Evolutionary conservation across 1,140 invertebrate species (phyloP).

Genomic region (Halyomorpha halys): DNA sequence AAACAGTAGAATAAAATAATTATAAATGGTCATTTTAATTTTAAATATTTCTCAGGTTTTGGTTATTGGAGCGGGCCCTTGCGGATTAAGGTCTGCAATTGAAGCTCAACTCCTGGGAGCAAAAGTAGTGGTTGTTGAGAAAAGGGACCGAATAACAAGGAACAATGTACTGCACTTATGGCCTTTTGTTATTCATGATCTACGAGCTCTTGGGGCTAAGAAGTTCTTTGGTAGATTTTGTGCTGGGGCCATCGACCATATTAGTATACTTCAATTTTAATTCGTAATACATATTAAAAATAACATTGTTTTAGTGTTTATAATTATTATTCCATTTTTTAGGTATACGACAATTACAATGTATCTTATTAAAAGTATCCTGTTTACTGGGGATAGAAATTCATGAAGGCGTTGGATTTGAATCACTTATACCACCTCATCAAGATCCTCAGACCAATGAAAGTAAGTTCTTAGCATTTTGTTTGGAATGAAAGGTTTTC

Average conservation of each 20-base stretch:
- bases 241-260: constrained; percentile 95
- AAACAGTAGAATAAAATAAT: no score
- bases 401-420: constrained; percentile 86
- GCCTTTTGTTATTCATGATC: constrained; percentile 96
- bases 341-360: constrained; percentile 88
- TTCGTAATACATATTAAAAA: not conserved
- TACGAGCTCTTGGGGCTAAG: constrained; percentile 88
- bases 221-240: constrained; percentile 99
- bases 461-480: constrained; percentile 51
- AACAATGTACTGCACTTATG: constrained; percentile 98
- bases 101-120: constrained; percentile 92
- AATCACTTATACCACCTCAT: constrained; percentile 68
- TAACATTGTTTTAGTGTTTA: not conserved
- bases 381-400: constrained; percentile 93
- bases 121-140: constrained; percentile 88
- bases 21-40: no score
- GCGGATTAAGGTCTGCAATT: constrained; percentile 88
- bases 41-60: constrained; percentile 46
- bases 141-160: constrained; percentile 81
- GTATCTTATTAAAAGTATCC: constrained; percentile 90
- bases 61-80: constrained; percentile 91
- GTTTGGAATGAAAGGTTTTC: no score
- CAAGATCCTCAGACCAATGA: constrained; percentile 48
- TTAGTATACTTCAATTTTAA: constrained; percentile 50
- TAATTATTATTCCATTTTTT: constrained; percentile 26